A percentile compares a stretch with the other conserved stretches of the same genome.
Evolutionary conservation across 2,888 invertebrate genomes (phyloP).

Genomic region (Dolomedes plantarius): DNA sequence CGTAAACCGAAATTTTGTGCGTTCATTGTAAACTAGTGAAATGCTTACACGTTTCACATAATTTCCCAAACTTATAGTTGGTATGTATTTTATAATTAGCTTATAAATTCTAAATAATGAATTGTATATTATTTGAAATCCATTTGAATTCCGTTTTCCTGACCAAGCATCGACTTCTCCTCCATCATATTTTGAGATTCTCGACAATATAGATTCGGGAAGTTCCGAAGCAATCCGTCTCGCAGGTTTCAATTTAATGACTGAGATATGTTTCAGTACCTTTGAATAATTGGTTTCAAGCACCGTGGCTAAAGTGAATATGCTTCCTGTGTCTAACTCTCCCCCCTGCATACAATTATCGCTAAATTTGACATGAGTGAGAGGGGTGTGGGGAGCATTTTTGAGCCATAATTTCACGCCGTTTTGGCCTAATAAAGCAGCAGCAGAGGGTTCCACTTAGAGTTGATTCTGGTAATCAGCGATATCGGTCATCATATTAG

Average conservation of each 20-base stretch:
- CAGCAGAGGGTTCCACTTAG: constrained; percentile 55
- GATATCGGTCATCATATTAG: constrained; percentile 68
- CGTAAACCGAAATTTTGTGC: no score
- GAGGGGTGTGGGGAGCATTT: constrained; percentile 4
- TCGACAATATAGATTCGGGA: no score
- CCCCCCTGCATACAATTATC: constrained; percentile 12
- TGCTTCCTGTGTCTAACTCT: neutral
- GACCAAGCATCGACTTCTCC: no score
- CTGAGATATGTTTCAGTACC: neutral
- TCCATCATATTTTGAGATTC: no score
- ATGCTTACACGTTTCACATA: no score
- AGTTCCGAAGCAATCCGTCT: no score
- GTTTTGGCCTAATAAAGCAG: constrained; percentile 16
- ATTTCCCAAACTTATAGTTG: no score
- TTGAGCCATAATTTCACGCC: constrained; percentile 18
- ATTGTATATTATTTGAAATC: no score
- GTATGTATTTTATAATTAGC: no score
- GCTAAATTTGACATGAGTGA: neutral
- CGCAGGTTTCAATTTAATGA: neutral
- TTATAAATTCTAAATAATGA: no score
- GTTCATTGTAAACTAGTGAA: no score
- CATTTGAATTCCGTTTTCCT: no score
- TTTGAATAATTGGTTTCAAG: neutral
- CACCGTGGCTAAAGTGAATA: neutral
- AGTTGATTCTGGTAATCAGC: constrained; percentile 64